phyloP scores from a whole-genome alignment of 2,888 invertebrate genomes.

The Stictocephala bisonia region DNA sequence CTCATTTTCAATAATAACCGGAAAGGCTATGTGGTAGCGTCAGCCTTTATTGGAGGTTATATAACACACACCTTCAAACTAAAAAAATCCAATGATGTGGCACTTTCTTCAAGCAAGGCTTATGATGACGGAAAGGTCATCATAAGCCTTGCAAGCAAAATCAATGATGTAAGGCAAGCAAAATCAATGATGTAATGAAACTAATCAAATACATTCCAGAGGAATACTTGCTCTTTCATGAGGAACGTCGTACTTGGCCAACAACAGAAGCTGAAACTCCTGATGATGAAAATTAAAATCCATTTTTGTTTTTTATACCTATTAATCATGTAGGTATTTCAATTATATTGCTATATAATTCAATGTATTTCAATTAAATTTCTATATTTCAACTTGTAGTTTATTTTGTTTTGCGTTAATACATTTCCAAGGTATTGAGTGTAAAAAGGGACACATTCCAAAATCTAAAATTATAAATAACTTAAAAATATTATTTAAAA shows the following conservation, averaged over 20 bases:
- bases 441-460: constrained; percentile 6
- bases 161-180: constrained; percentile 1
- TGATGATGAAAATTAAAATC: too few species aligned
- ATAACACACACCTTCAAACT: not conserved
- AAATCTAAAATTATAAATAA: not conserved
- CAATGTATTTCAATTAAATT: not conserved
- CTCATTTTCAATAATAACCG: not conserved
- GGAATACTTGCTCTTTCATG: constrained; percentile 6
- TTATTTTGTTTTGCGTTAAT: constrained; percentile 2
- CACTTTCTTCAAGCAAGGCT: not conserved
- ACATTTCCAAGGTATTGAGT: not conserved
- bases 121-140: not conserved
- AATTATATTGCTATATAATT: not conserved
- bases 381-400: not conserved
- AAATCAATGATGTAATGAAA: not conserved
- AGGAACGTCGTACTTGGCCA: not conserved
- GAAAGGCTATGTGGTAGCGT: not conserved
- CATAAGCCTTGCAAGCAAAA: not conserved
- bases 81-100: not conserved
- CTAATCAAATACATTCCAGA: too few species aligned
- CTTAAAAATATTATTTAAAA: not conserved
- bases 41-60: constrained; percentile 1
- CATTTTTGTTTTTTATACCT: too few species aligned
- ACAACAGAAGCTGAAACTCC: not conserved
- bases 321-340: not conserved